phyloP scores from a whole-genome alignment of 2,113 vertebrate species.

The Gasterosteus nipponicus region DNA sequence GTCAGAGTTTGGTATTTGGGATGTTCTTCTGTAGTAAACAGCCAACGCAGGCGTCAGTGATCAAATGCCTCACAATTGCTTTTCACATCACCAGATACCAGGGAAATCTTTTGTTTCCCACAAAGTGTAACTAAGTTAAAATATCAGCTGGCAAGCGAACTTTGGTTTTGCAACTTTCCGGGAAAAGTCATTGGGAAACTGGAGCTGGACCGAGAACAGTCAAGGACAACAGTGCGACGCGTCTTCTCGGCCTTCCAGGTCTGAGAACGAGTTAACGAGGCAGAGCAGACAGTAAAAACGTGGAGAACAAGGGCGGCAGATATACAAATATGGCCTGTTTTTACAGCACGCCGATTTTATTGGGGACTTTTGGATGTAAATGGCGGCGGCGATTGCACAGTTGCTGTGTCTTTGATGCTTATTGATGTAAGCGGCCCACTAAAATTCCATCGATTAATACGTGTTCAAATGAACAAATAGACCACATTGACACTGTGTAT shows the following conservation, averaged over 20 bases:
- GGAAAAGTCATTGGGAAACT: constrained; percentile 59
- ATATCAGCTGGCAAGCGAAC: constrained; percentile 35
- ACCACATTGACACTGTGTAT: constrained; percentile 41
- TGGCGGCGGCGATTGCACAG: not conserved
- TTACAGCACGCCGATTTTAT: constrained; percentile 67
- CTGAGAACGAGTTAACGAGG: constrained; percentile 76
- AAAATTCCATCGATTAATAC: constrained; percentile 42
- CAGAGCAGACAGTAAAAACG: constrained; percentile 54
- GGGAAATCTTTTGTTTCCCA: constrained; percentile 25
- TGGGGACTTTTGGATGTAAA: constrained; percentile 51
- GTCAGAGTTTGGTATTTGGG: constrained; percentile 17
- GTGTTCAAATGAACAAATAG: constrained; percentile 44
- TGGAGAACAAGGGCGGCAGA: constrained; percentile 66
- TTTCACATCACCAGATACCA: constrained; percentile 40
- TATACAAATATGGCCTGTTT: constrained; percentile 71
- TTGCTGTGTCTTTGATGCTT: constrained; percentile 22
- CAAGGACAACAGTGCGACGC: constrained; percentile 46
- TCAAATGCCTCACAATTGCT: constrained; percentile 43
- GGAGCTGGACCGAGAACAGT: constrained; percentile 54
- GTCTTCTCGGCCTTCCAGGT: constrained; percentile 65
- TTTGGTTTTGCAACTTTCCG: not conserved
- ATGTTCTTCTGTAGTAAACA: constrained; percentile 19
- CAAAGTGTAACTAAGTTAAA: constrained; percentile 35
- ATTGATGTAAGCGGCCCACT: constrained; percentile 33
- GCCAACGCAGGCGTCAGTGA: constrained; percentile 27